A percentile compares a stretch with the other conserved stretches of the same genome.
Conservation (phyloP, 2,797 vertebrate genomes). For the Chiloscyllium punctatum region DNA sequence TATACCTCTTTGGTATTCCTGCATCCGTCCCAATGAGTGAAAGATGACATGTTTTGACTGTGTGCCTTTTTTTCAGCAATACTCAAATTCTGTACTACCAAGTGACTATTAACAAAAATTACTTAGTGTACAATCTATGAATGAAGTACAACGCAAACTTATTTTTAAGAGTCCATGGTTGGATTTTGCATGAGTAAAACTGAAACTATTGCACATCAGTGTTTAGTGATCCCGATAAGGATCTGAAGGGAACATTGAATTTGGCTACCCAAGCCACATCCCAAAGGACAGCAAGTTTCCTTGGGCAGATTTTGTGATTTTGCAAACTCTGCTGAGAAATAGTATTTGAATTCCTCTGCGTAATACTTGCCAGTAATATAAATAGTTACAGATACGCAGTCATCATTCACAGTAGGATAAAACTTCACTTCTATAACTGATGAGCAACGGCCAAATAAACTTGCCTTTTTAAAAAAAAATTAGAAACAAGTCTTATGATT, state of each 20-base stretch:
- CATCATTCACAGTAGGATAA: slow-evolving; percentile 25
- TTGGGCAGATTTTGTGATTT: neutral
- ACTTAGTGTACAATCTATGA: neutral
- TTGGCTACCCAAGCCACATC: neutral
- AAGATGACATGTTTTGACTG: no score
- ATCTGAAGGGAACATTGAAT: slow-evolving; percentile 1
- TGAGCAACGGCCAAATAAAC: neutral
- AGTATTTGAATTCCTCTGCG: slow-evolving; percentile 5
- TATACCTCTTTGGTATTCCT: no score
- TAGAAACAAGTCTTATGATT: neutral
- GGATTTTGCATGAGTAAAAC: neutral
- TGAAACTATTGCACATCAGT: neutral
- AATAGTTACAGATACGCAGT: slow-evolving; percentile 5
- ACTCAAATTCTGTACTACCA: no score
- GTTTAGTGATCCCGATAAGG: neutral
- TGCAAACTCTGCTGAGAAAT: neutral
- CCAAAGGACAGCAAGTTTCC: slow-evolving; percentile 21
- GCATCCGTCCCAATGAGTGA: no score
- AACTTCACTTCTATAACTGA: slow-evolving; percentile 6
- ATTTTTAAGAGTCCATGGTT: neutral
- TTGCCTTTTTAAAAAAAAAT: neutral
- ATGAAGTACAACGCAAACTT: neutral
- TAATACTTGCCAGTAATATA: slow-evolving; percentile 5
- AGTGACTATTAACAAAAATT: neutral
- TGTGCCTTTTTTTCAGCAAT: no score